A percentile compares a stretch with the other conserved stretches of the same genome.
phyloP scores from a whole-genome alignment of 2,113 vertebrate species.

The Quiscalus mexicanus region DNA sequence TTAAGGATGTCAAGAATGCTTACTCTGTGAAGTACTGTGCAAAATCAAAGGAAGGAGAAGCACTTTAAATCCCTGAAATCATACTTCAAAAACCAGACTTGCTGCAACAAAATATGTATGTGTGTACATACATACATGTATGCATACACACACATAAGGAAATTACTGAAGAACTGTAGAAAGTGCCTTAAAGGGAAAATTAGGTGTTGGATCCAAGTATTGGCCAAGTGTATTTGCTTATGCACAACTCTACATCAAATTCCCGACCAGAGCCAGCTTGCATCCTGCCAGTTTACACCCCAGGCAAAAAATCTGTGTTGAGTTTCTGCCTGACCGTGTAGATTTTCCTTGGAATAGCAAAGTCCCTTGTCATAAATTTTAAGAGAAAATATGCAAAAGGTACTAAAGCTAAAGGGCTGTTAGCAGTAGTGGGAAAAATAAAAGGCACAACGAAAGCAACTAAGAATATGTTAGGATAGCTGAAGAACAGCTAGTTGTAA shows the following conservation, averaged over 20 bases:
- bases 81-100: neutral
- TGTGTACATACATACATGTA: neutral
- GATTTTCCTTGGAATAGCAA: slow-evolving; percentile 5
- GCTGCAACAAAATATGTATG: neutral
- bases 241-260: slow-evolving; percentile 9
- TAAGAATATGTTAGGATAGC: neutral
- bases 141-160: neutral
- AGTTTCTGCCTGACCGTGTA: slow-evolving; percentile 26
- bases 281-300: slow-evolving; percentile 49
- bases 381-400: neutral
- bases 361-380: neutral
- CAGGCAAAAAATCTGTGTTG: slow-evolving; percentile 56
- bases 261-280: slow-evolving; percentile 44
- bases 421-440: neutral
- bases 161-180: slow-evolving; percentile 19
- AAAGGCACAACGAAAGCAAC: neutral
- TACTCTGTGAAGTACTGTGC: neutral
- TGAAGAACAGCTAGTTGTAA: neutral
- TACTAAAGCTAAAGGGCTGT: neutral
- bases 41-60: neutral
- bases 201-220: slow-evolving; percentile 8
- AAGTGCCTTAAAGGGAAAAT: slow-evolving; percentile 33
- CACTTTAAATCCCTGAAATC: neutral
- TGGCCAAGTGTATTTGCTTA: slow-evolving; percentile 54
- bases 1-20: neutral